These are phyloP conservation scores for Columba livia DNA, from an alignment of 2,113 vertebrate species.

Conservation along the genomic window DNA sequence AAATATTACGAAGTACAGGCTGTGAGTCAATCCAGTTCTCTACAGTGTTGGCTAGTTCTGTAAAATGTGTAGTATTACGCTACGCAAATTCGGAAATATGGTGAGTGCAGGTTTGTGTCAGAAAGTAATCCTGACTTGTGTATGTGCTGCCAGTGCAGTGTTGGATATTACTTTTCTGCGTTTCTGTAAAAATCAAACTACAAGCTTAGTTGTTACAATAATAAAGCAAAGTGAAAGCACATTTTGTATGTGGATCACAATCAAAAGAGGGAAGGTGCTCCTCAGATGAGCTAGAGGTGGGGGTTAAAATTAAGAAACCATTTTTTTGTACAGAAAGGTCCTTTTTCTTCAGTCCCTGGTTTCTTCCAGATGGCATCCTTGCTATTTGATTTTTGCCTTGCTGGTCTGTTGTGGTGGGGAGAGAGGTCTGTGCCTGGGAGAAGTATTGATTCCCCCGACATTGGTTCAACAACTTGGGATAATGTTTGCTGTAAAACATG, in stretches of 20 bases:
- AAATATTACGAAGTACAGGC: neutral
- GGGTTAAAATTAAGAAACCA: neutral
- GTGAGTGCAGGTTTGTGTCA: neutral
- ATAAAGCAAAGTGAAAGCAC: neutral
- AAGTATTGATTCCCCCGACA: neutral
- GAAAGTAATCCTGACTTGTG: neutral
- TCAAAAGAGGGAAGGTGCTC: neutral
- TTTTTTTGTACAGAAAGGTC: neutral
- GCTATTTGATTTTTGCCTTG: neutral
- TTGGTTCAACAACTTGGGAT: neutral
- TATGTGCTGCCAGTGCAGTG: neutral
- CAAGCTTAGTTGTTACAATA: neutral
- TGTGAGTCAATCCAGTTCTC: neutral
- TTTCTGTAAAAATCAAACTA: neutral
- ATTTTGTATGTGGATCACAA: accelerated
- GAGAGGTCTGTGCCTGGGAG: neutral
- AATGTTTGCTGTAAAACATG: neutral
- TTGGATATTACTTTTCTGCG: neutral
- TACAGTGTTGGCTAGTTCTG: neutral
- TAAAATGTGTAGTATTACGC: neutral
- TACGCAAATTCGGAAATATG: neutral
- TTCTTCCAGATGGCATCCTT: neutral
- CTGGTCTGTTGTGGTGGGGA: neutral
- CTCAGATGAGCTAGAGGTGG: neutral
- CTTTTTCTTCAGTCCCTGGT: neutral